Percentiles rank a stretch among this genome's conserved stretches.
phyloP scores from a whole-genome alignment of 2,797 vertebrate genomes.

The Sebastes cheni region DNA sequence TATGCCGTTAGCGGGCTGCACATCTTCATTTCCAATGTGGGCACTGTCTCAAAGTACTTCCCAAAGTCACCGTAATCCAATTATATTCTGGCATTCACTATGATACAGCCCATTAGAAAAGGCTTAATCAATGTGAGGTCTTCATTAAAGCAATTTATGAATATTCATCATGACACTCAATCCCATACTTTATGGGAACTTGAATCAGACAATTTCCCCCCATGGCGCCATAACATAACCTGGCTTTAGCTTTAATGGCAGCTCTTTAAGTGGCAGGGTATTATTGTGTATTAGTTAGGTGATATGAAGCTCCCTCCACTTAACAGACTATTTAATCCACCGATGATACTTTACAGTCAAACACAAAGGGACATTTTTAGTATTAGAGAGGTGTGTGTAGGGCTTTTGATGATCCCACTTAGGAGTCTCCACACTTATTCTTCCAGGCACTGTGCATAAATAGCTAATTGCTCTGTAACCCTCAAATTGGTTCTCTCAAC shows the following conservation, averaged over 20 bases:
- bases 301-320: constrained; percentile 45
- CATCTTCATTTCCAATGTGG: constrained; percentile 76
- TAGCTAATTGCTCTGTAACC: constrained; percentile 70
- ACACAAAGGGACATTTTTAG: constrained; percentile 25
- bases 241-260: constrained; percentile 49
- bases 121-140: constrained; percentile 77
- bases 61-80: constrained; percentile 82
- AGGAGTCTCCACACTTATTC: constrained; percentile 24
- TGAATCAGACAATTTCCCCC: constrained; percentile 49
- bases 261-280: constrained; percentile 42
- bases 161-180: constrained; percentile 72
- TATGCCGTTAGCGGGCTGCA: constrained; percentile 66
- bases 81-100: constrained; percentile 70
- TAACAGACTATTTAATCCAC: constrained; percentile 44
- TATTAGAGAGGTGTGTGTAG: constrained; percentile 3
- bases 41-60: constrained; percentile 77
- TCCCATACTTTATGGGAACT: constrained; percentile 62
- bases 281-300: constrained; percentile 37
- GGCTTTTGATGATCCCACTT: constrained; percentile 37
- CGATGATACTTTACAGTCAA: constrained; percentile 38
- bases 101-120: constrained; percentile 74
- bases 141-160: constrained; percentile 77
- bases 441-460: constrained; percentile 51
- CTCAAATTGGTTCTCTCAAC: constrained; percentile 69
- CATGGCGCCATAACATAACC: constrained; percentile 60